Conservation (phyloP, 2,797 vertebrate genomes). For the Natrix natrix region DNA sequence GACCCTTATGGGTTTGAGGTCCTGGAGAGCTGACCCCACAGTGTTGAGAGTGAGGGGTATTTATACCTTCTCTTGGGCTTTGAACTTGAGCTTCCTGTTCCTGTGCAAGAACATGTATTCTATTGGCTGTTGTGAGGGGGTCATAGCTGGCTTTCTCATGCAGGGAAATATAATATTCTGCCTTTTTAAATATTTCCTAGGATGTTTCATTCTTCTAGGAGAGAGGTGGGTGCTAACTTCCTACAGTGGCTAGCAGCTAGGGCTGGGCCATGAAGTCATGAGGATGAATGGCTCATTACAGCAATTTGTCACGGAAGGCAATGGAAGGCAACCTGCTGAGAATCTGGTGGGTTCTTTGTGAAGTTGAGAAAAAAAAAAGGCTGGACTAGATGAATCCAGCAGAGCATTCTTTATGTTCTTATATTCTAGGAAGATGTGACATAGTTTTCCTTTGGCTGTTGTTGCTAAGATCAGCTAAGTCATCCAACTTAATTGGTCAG, state of each 20-base stretch:
- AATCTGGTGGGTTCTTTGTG: background rate
- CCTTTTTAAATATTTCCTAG: no score
- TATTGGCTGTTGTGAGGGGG: no score
- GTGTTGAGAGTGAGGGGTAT: no score
- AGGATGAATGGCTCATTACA: background rate
- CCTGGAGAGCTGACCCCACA: no score
- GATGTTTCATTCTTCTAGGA: no score
- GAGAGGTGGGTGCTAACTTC: no score
- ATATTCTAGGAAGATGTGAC: background rate
- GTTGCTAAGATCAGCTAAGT: background rate
- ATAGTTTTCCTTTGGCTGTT: background rate
- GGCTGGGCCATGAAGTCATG: background rate
- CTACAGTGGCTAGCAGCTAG: background rate
- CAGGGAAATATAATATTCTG: no score
- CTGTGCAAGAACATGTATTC: no score
- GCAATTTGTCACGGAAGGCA: background rate
- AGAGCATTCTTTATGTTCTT: background rate
- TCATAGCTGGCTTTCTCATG: no score
- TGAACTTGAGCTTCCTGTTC: no score
- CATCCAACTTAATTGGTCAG: background rate
- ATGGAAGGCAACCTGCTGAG: background rate
- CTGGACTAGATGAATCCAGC: background rate
- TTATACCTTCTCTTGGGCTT: no score
- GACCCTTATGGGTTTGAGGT: no score
- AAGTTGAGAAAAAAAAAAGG: background rate